A percentile compares a stretch with the other conserved stretches of the same genome.
Conservation (phyloP, 2,797 vertebrate genomes). For the Mormyrus hasselquistii region DNA sequence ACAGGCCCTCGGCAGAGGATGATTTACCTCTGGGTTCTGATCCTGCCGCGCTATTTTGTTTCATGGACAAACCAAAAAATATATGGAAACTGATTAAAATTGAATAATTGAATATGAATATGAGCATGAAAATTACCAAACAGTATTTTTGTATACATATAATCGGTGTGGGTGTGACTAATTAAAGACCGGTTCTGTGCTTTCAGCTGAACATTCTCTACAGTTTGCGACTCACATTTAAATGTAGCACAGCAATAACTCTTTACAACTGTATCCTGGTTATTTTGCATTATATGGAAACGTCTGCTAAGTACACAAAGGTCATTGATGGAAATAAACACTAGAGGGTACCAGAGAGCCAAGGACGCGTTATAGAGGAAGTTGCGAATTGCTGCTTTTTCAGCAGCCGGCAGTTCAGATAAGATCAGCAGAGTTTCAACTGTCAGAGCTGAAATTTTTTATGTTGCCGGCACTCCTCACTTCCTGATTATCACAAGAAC, state of each 20-base stretch:
- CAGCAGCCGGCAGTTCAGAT: neutral
- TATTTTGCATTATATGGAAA: neutral
- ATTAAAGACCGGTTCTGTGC: neutral
- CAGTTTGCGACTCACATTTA: neutral
- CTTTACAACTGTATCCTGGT: neutral
- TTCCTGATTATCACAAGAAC: conserved; percentile 9
- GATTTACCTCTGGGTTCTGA: neutral
- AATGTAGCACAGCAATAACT: neutral
- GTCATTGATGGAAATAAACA: neutral
- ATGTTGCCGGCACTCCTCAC: neutral
- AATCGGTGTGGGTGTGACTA: neutral
- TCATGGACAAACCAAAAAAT: neutral
- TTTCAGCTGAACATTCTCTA: neutral
- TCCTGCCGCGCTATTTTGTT: neutral
- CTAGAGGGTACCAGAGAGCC: neutral
- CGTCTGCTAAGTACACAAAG: neutral
- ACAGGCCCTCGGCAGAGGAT: fast-evolving
- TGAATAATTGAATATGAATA: neutral
- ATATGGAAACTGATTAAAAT: neutral
- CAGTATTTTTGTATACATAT: neutral
- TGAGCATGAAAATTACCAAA: neutral
- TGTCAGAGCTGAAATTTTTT: neutral
- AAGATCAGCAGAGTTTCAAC: conserved; percentile 9
- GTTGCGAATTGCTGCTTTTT: neutral
- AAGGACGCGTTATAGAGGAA: neutral